Conservation (phyloP, 2,888 invertebrate species). For the Hirtodrosophila cameraria region DNA sequence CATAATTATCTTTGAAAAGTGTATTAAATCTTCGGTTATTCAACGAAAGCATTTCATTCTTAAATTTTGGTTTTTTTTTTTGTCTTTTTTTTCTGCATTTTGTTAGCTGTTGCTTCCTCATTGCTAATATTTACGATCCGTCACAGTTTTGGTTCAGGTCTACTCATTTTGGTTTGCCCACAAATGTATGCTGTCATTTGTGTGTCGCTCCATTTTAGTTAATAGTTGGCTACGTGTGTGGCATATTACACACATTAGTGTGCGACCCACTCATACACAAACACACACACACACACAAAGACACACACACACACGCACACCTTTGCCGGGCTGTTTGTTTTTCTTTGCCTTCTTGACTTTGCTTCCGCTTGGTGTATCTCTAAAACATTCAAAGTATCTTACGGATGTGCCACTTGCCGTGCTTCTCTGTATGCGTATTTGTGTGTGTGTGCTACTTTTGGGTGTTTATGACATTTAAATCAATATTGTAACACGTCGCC, state of each 20-base stretch:
- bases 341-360: conserved; percentile 63
- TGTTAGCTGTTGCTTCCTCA: conserved; percentile 21
- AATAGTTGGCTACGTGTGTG: conserved; percentile 76
- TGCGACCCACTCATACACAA: conserved; percentile 15
- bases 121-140: conserved; percentile 43
- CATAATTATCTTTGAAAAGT: too few relatives aligned
- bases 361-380: conserved; percentile 72
- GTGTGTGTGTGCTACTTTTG: conserved; percentile 55
- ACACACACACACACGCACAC: conserved; percentile 22
- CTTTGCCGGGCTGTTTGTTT: conserved; percentile 56
- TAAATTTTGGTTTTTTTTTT: conserved; percentile 2
- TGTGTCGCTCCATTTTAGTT: conserved; percentile 67
- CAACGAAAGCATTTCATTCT: too few relatives aligned
- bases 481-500: conserved; percentile 70
- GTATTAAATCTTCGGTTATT: too few relatives aligned
- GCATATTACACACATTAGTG: conserved; percentile 75
- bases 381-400: conserved; percentile 75
- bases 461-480: conserved; percentile 80
- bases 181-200: conserved; percentile 66
- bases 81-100: neutral
- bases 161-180: conserved; percentile 28
- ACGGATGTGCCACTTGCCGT: conserved; percentile 76
- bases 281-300: conserved; percentile 13
- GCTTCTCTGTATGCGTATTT: neutral
- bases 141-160: conserved; percentile 2